These are phyloP conservation scores for Danaus melanippus DNA, from an alignment of 1,140 invertebrate species.

Conservation along the genomic window DNA sequence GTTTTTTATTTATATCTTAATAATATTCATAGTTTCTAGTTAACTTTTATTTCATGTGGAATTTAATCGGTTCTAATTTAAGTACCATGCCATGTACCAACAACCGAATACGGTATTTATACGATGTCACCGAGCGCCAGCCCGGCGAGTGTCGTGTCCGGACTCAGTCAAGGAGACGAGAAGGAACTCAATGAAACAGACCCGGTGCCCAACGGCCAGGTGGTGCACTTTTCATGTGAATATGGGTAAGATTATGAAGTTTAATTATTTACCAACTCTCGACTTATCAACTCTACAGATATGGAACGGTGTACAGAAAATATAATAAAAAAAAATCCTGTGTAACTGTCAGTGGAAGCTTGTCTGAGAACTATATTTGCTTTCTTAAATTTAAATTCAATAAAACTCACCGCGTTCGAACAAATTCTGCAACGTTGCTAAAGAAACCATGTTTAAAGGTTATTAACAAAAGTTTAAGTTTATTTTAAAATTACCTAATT, in stretches of 20 bases:
- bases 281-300: too few relatives aligned
- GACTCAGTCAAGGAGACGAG: conserved; percentile 50
- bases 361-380: too few relatives aligned
- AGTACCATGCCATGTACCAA: conserved; percentile 80
- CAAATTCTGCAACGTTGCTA: too few relatives aligned
- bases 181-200: conserved; percentile 72
- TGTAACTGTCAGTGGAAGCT: too few relatives aligned
- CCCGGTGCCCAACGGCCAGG: conserved; percentile 75
- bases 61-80: conserved; percentile 21
- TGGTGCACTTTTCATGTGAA: conserved; percentile 77
- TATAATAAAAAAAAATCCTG: too few relatives aligned
- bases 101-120: conserved; percentile 77
- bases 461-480: too few relatives aligned
- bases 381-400: too few relatives aligned
- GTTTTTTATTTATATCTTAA: conserved; percentile 10
- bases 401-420: too few relatives aligned
- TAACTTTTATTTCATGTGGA: conserved; percentile 10
- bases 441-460: too few relatives aligned
- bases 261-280: not conserved
- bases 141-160: conserved; percentile 55
- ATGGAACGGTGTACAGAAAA: too few relatives aligned
- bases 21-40: conserved; percentile 1
- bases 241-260: conserved; percentile 65
- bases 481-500: not conserved
- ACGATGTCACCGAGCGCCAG: conserved; percentile 60